These are phyloP conservation scores for Panthera uncia DNA, from an alignment of 2,113 vertebrate genomes.

Conservation along the genomic window DNA sequence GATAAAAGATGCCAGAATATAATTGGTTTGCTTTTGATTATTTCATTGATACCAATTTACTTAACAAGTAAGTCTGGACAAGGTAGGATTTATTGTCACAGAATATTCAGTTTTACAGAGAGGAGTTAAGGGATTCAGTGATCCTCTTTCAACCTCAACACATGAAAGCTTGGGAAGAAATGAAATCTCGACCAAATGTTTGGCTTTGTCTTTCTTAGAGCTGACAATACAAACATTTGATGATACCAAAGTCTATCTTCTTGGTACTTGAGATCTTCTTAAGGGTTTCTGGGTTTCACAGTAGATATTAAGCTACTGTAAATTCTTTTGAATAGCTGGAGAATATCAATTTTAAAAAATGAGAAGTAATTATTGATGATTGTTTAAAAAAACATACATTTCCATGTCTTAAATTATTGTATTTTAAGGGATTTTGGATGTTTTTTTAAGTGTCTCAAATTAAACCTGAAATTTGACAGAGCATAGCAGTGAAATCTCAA, in stretches of 20 bases:
- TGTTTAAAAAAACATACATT: not conserved
- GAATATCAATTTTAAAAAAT: not conserved
- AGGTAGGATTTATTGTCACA: constrained; percentile 79
- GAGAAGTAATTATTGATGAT: not conserved
- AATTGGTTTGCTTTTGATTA: constrained; percentile 90
- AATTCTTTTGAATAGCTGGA: not conserved
- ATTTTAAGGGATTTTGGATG: not conserved
- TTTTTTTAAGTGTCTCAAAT: not conserved
- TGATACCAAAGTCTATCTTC: not conserved
- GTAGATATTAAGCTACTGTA: not conserved
- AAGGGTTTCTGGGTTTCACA: not conserved
- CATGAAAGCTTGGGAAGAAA: not conserved
- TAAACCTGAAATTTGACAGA: not conserved
- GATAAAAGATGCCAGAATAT: constrained; percentile 85
- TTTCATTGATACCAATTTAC: constrained; percentile 86
- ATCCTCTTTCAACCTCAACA: not conserved
- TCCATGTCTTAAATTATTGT: not conserved
- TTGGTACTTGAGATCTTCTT: not conserved
- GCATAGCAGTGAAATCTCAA: not conserved
- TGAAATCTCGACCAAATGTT: constrained; percentile 19
- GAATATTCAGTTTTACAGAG: constrained; percentile 77
- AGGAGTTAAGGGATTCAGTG: constrained; percentile 61
- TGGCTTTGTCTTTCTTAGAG: not conserved
- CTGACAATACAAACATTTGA: not conserved
- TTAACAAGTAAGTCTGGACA: constrained; percentile 84